phyloP scores from a whole-genome alignment of 23 tunicate species.

The Clavelina lepadiformis region DNA sequence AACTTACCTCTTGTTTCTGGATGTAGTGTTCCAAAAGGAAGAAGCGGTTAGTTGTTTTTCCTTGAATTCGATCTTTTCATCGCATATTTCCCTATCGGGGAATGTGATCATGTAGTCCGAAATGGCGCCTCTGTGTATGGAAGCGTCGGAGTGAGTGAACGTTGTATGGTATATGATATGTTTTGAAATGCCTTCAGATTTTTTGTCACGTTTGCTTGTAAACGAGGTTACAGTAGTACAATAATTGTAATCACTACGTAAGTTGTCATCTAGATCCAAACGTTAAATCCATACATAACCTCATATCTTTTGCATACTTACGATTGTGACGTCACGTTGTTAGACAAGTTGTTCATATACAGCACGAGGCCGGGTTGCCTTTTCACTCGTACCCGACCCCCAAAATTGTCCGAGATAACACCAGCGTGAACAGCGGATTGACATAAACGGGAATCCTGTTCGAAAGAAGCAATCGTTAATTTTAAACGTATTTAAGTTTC shows the following conservation, averaged over 20 bases:
- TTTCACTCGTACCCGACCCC: conserved; percentile 55
- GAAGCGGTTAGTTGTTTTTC: conserved; percentile 57
- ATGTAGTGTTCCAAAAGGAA: conserved; percentile 47
- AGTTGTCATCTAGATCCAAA: no score
- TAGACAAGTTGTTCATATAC: conserved; percentile 30
- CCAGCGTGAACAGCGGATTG: conserved; percentile 91
- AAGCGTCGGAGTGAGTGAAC: background rate
- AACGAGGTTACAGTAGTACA: no score
- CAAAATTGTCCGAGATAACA: conserved; percentile 60
- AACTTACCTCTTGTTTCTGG: no score
- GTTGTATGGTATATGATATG: background rate
- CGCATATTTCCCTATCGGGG: conserved; percentile 24
- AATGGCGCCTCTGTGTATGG: conserved; percentile 38
- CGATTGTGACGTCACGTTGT: conserved; percentile 47
- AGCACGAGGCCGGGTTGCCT: conserved; percentile 31
- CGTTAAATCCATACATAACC: no score
- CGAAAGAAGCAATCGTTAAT: no score
- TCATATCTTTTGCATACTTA: no score
- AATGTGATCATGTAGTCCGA: conserved; percentile 48
- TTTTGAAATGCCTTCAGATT: conserved; percentile 1
- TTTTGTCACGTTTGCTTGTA: no score
- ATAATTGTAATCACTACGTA: no score
- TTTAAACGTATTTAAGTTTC: no score
- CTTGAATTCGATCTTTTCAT: conserved; percentile 14
- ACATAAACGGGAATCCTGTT: conserved; percentile 67